Evolutionary conservation across 2,797 vertebrate genomes (phyloP).

Genomic region (Onychomys leucogaster): DNA sequence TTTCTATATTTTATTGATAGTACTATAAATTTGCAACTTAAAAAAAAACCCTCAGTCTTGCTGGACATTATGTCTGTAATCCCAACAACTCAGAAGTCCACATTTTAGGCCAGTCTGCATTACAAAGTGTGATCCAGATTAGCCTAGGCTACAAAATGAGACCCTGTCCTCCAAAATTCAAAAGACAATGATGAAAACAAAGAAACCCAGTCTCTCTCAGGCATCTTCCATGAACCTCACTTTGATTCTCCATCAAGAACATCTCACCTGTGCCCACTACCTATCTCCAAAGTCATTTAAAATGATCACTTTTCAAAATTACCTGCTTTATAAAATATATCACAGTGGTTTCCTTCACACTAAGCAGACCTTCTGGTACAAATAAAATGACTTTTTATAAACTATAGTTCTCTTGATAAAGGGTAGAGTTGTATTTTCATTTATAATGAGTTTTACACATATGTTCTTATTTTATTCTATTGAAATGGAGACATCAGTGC

Average conservation of each 20-base stretch:
- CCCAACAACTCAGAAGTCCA: neutral
- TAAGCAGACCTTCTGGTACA: conserved; percentile 35
- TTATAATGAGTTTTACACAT: neutral
- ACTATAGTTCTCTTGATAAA: conserved; percentile 15
- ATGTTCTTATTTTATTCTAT: conserved; percentile 19
- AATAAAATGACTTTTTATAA: conserved; percentile 2
- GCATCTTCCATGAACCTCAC: neutral
- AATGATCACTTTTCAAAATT: conserved; percentile 14
- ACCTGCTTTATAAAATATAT: conserved; percentile 55
- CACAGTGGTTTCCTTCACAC: conserved; percentile 39
- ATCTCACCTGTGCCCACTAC: neutral
- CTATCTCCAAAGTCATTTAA: neutral
- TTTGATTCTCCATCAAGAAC: neutral
- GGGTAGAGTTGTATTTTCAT: neutral
- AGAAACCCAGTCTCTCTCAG: neutral
- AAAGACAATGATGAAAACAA: neutral
- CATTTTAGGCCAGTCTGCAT: neutral
- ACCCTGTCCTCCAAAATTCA: neutral
- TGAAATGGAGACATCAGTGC: neutral
- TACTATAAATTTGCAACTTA: neutral
- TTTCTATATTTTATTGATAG: neutral
- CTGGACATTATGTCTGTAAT: neutral
- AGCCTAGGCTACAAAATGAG: neutral
- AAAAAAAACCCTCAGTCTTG: neutral
- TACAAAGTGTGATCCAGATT: neutral